Conservation (phyloP, 2,797 vertebrate genomes). For the Hephaestus fuliginosus region DNA sequence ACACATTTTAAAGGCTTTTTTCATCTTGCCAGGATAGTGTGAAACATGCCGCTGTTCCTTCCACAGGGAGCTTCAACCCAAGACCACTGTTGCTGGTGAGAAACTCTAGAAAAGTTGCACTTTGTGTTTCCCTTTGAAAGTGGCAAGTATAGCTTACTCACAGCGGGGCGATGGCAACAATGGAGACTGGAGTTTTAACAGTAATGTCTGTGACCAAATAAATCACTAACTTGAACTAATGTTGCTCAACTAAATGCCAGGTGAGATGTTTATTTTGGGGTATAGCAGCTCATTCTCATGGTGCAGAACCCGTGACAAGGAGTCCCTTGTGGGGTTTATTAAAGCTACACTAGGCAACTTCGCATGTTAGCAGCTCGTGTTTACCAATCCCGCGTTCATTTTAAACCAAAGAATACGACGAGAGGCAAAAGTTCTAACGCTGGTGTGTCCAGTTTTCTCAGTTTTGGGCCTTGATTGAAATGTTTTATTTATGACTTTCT, state of each 20-base stretch:
- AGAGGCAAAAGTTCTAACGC: slow-evolving; percentile 28
- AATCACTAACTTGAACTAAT: slow-evolving; percentile 10
- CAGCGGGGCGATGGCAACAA: slow-evolving; percentile 41
- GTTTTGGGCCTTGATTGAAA: slow-evolving; percentile 1
- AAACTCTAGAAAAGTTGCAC: slow-evolving; percentile 69
- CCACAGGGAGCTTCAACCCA: slow-evolving; percentile 55
- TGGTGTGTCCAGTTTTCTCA: slow-evolving; percentile 44
- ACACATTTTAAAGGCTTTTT: not conserved
- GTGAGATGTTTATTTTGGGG: slow-evolving; percentile 37
- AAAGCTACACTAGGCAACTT: slow-evolving; percentile 69
- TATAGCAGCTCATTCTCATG: slow-evolving; percentile 63
- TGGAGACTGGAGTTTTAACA: slow-evolving; percentile 13
- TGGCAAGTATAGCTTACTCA: slow-evolving; percentile 45
- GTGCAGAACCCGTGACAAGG: slow-evolving; percentile 20
- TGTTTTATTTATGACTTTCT: slow-evolving; percentile 19
- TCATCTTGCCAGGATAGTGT: not conserved
- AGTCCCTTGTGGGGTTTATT: slow-evolving; percentile 29
- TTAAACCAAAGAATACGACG: slow-evolving; percentile 16
- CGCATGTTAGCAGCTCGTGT: slow-evolving; percentile 14
- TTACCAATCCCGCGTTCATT: slow-evolving; percentile 14
- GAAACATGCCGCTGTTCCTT: slow-evolving; percentile 16
- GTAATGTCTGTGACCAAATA: slow-evolving; percentile 6
- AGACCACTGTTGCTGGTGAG: slow-evolving; percentile 78
- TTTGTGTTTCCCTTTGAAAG: slow-evolving; percentile 71
- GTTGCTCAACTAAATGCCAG: slow-evolving; percentile 25